phyloP scores from a whole-genome alignment of 35 echinoderm and acorn worm species.

The Chiridota heheva region DNA sequence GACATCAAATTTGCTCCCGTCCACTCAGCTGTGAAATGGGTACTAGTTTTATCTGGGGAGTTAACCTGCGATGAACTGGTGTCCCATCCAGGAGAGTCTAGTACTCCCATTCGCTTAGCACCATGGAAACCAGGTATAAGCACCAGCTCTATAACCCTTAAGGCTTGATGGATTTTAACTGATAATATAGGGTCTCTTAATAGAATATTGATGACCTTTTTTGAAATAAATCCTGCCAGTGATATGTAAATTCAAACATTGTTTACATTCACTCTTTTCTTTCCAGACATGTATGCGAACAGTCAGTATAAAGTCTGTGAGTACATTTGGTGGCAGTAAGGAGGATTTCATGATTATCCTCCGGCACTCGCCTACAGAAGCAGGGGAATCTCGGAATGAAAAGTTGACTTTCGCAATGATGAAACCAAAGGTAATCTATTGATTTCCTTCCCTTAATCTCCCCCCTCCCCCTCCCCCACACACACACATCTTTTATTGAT shows the following conservation, averaged over 20 bases:
- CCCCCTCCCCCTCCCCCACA: neutral
- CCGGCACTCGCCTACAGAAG: conserved; percentile 55
- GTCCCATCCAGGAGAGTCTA: too few relatives aligned
- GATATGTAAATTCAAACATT: neutral
- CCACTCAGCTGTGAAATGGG: too few relatives aligned
- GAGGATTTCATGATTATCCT: conserved; percentile 98
- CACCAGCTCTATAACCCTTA: too few relatives aligned
- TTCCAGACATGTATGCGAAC: conserved; percentile 61
- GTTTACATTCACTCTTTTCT: neutral
- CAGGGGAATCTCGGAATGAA: conserved; percentile 71
- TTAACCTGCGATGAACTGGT: too few relatives aligned
- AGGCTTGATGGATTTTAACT: too few relatives aligned
- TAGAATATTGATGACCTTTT: neutral
- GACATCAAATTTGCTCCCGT: too few relatives aligned
- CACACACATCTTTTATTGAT: too few relatives aligned
- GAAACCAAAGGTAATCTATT: conserved; percentile 75
- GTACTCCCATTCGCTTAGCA: too few relatives aligned
- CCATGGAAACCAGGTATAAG: too few relatives aligned
- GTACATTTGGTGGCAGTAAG: conserved; percentile 94
- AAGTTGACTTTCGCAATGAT: conserved; percentile 89
- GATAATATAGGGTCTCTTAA: neutral
- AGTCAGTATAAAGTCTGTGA: conserved; percentile 54
- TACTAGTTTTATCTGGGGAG: too few relatives aligned
- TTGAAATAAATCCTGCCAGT: neutral
- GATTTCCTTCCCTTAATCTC: neutral